Evolutionary conservation across 2,888 invertebrate genomes (phyloP).

Genomic region (Eupsilia transversa): DNA sequence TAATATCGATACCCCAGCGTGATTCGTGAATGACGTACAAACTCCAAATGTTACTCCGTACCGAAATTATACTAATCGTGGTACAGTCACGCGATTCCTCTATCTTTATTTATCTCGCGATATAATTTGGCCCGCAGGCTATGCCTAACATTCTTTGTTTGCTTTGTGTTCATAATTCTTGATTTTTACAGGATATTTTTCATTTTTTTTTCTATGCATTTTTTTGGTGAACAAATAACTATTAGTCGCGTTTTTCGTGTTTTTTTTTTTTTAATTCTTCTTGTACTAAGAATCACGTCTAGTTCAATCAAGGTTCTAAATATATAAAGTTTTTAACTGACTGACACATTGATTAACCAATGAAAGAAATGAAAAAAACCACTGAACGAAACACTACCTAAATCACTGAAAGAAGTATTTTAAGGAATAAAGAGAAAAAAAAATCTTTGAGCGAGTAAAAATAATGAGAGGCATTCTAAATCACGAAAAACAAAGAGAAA

Average conservation of each 20-base stretch:
- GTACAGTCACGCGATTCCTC: slow-evolving; percentile 87
- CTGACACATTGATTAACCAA: neutral
- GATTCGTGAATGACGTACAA: slow-evolving; percentile 70
- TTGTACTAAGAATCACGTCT: neutral
- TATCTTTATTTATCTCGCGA: slow-evolving; percentile 82
- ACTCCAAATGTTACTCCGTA: slow-evolving; percentile 76
- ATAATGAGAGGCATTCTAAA: neutral
- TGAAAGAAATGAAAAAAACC: neutral
- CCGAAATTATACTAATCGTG: slow-evolving; percentile 86
- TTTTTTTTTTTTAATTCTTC: neutral
- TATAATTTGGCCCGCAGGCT: slow-evolving; percentile 87
- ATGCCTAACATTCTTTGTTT: slow-evolving; percentile 79
- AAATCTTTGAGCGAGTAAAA: neutral
- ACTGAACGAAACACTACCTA: neutral
- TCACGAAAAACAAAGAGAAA: neutral
- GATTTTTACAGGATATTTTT: slow-evolving; percentile 45
- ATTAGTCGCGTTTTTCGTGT: too few relatives aligned
- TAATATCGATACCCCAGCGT: slow-evolving; percentile 51
- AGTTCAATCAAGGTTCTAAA: neutral
- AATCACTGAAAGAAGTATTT: neutral
- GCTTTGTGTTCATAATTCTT: slow-evolving; percentile 54
- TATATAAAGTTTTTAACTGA: neutral
- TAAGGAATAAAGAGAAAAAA: neutral
- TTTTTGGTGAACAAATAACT: too few relatives aligned
- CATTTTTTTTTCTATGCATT: slow-evolving; percentile 9